Base-by-base conservation (phyloP, 2,888 invertebrate genomes). In the Diarsia dahlii region DNA sequence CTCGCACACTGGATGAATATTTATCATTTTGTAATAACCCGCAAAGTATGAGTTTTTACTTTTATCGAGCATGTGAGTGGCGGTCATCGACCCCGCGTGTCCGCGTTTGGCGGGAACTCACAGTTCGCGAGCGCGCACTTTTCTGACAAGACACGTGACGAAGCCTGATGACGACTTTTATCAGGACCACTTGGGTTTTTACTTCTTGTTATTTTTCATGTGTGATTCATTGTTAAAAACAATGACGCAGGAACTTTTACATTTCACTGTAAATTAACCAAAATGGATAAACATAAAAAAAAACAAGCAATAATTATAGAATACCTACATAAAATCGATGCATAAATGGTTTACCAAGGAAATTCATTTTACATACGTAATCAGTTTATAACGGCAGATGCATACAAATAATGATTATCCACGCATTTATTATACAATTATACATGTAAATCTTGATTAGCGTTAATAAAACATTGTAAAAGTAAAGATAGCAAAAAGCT, bases 1-100 rank as follows among this genome's bases (percentile, higher is more conserved):
- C 78, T 86, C 86, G 88, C 83, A 66, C 85, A 89, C 77, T 74
- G 69, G 84, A 87, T 89, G 87, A 76, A 84, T 78, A 89, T 89
- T 89, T 86, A 79, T 82, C 78, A 90, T 89, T 89, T 88, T 87
- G 87, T 90, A 89, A 89, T 90, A 91, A 89, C 88, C 88, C 87
- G 88, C 90, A 92, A 91, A 92, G 92, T 90, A 92, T 90, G 90
- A 93, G 92, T 92, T 95, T 95, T 95, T 95, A 95, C 95, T 95
- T 95, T 95, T 95, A 94, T 94, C 92, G 92, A 93, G 91, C 91
- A 91, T 91, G 91, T 91, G 89, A 88, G 87, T 80, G 78, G 77
- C 80, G 92, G 91, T 93, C 92, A 88, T 82, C 86, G 90, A 92
- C 90, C 91, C 73, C 69, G 87, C 86, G 82, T 87, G 89, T 88